phyloP scores from a whole-genome alignment of 2,113 vertebrate genomes.

The Rhipidura dahli region DNA sequence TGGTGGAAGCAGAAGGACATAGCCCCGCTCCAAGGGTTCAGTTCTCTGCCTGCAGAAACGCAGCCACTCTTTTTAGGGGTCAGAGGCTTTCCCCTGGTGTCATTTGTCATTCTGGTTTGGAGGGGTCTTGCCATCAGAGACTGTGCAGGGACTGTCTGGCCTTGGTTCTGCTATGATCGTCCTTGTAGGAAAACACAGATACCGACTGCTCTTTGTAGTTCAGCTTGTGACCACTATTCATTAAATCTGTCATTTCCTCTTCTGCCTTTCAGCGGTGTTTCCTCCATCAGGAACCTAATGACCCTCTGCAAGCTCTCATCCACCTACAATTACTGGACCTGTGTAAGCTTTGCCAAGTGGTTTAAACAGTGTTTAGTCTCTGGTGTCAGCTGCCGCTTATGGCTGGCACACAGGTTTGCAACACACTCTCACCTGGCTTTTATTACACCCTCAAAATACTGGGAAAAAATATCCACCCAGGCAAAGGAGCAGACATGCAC shows the following conservation, averaged over 20 bases:
- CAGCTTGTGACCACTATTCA: background rate
- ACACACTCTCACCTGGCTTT: background rate
- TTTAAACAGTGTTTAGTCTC: background rate
- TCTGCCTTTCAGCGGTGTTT: conserved; percentile 47
- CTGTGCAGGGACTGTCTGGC: background rate
- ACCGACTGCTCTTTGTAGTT: background rate
- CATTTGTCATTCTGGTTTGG: background rate
- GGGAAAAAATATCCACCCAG: background rate
- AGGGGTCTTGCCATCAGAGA: background rate
- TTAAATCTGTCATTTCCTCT: conserved; percentile 57
- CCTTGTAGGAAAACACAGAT: background rate
- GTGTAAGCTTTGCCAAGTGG: conserved; percentile 28
- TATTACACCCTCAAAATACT: background rate
- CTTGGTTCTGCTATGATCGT: background rate
- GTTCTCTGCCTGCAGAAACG: background rate
- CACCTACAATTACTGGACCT: conserved; percentile 2
- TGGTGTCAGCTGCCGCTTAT: background rate
- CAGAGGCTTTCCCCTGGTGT: background rate
- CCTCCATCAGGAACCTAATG: conserved; percentile 52
- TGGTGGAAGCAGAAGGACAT: background rate
- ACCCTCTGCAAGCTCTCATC: conserved; percentile 16
- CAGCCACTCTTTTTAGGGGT: background rate
- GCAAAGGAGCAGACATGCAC: background rate
- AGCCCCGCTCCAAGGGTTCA: background rate
- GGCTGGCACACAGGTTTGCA: background rate